These are phyloP conservation scores for Drosophila demipolita DNA, from an alignment of 2,888 invertebrate species.

Conservation along the genomic window DNA sequence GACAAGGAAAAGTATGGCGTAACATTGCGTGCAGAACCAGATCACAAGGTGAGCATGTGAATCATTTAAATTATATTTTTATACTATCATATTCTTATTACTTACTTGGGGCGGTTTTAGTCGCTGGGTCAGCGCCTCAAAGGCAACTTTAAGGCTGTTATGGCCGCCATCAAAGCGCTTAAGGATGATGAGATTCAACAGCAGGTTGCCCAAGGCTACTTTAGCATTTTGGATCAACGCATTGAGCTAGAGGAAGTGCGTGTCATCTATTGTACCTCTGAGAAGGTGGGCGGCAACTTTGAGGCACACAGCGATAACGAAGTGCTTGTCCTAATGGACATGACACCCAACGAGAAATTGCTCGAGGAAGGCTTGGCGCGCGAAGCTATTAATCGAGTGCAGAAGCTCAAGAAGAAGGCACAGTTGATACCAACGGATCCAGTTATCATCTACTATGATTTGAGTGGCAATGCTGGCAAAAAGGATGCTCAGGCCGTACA, in stretches of 20 bases:
- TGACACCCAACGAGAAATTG: conserved; percentile 95
- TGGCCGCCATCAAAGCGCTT: conserved; percentile 91
- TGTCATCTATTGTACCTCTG: conserved; percentile 87
- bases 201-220: conserved; percentile 89
- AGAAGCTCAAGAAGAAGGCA: conserved; percentile 98
- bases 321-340: conserved; percentile 94
- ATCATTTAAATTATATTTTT: not conserved
- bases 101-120: conserved; percentile 49
- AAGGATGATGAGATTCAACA: conserved; percentile 92
- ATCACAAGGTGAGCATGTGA: conserved; percentile 89
- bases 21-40: conserved; percentile 95
- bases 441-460: conserved; percentile 91
- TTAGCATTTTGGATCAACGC: conserved; percentile 91
- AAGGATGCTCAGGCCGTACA: conserved; percentile 54
- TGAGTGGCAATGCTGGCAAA: conserved; percentile 83
- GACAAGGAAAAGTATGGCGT: conserved; percentile 98
- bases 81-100: not conserved
- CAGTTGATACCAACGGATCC: conserved; percentile 96
- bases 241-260: conserved; percentile 92
- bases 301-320: conserved; percentile 96
- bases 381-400: conserved; percentile 97
- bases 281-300: conserved; percentile 88
- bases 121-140: conserved; percentile 93
- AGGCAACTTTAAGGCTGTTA: conserved; percentile 94
- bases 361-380: conserved; percentile 97